Conservation (phyloP, 2,888 invertebrate genomes). For the Tineola bisselliella region DNA sequence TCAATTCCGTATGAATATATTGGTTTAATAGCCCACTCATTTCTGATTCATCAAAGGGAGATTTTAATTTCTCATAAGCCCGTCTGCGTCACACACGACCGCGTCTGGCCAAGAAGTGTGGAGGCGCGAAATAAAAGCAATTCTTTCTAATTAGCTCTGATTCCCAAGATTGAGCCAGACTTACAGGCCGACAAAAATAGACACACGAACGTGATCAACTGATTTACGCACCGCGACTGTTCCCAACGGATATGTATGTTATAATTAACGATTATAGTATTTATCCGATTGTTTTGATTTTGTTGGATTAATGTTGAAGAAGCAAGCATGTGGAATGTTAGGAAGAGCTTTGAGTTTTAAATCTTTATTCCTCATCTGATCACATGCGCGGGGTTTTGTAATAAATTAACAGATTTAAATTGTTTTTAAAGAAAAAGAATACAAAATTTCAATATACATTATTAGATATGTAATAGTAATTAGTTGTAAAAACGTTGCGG, state of each 20-base stretch:
- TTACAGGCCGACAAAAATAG: constrained; percentile 5
- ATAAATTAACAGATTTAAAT: neutral
- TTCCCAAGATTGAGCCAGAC: constrained; percentile 23
- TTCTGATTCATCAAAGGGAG: constrained; percentile 30
- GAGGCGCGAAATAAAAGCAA: constrained; percentile 65
- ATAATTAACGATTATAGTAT: constrained; percentile 52
- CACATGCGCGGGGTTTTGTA: neutral
- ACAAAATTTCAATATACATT: neutral
- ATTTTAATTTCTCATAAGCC: constrained; percentile 34
- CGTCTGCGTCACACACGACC: constrained; percentile 35
- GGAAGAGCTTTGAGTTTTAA: constrained; percentile 3
- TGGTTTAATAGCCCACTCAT: neutral
- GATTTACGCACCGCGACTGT: constrained; percentile 58
- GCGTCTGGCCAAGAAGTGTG: constrained; percentile 21
- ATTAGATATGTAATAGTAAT: neutral
- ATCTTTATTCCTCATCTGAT: neutral
- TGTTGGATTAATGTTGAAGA: constrained; percentile 39
- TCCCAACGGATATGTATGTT: constrained; percentile 21
- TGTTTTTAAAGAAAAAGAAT: neutral
- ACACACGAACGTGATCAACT: constrained; percentile 29
- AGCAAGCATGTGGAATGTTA: constrained; percentile 24
- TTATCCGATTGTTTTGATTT: constrained; percentile 64
- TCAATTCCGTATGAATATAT: neutral
- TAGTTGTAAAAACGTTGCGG: neutral
- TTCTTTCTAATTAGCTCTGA: constrained; percentile 64